Evolutionary conservation across 2,113 vertebrate genomes (phyloP).

Genomic region (Mastomys coucha): DNA sequence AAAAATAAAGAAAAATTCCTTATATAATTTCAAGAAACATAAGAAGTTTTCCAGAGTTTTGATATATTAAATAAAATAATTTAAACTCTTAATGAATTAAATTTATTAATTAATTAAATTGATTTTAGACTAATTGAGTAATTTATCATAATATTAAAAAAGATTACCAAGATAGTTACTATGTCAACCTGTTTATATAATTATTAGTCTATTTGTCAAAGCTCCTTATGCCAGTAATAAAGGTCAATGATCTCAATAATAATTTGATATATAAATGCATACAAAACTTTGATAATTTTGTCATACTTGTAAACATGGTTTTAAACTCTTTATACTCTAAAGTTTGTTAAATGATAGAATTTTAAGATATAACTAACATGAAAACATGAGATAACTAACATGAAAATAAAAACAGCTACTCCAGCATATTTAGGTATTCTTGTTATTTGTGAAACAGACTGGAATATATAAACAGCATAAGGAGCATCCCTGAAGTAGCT

Average conservation of each 20-base stretch:
- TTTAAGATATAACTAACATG: conserved; percentile 66
- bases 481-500: conserved; percentile 74
- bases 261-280: conserved; percentile 75
- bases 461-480: conserved; percentile 55
- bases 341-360: conserved; percentile 80
- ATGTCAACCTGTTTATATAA: conserved; percentile 52
- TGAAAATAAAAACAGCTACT: conserved; percentile 74
- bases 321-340: conserved; percentile 82
- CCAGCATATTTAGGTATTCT: conserved; percentile 53
- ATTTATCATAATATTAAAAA: conserved; percentile 68
- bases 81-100: neutral
- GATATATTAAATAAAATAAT: neutral
- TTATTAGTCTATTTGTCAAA: conserved; percentile 80
- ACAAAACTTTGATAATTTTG: conserved; percentile 70
- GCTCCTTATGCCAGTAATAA: conserved; percentile 81
- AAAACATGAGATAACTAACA: neutral
- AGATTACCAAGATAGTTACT: neutral
- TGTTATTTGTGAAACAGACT: conserved; percentile 72
- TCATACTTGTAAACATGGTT: conserved; percentile 82
- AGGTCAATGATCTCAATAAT: conserved; percentile 82
- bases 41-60: neutral
- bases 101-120: neutral
- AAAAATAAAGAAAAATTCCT: neutral
- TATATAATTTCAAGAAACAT: neutral
- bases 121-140: neutral